Percentiles rank a stretch among this genome's conserved stretches.
These are phyloP conservation scores for Aphelocoma californica DNA, from an alignment of 2,797 vertebrate species.

Conservation along the genomic window DNA sequence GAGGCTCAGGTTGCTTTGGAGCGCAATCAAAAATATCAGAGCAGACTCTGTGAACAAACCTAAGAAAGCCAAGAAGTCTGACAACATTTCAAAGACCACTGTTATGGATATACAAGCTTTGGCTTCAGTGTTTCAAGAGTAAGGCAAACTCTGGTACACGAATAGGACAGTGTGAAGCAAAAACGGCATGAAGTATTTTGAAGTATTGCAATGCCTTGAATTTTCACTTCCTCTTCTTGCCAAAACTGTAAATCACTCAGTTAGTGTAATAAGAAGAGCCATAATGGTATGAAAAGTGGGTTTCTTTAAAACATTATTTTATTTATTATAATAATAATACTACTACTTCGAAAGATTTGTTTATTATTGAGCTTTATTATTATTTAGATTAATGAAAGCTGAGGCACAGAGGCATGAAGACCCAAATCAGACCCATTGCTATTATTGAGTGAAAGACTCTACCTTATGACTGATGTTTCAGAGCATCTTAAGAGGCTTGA, in stretches of 20 bases:
- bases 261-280: not conserved
- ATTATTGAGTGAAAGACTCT: not conserved
- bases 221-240: not conserved
- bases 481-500: not conserved
- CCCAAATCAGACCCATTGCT: not conserved
- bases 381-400: not conserved
- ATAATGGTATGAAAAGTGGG: not conserved
- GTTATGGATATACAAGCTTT: not conserved
- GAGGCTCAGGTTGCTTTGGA: not conserved
- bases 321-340: not conserved
- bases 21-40: not conserved
- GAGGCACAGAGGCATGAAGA: not conserved
- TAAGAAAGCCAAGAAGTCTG: not conserved
- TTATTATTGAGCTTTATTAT: not conserved
- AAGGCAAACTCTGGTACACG: not conserved
- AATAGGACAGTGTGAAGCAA: not conserved
- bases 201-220: not conserved
- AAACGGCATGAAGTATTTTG: accelerated
- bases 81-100: not conserved
- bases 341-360: not conserved
- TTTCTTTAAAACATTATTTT: not conserved
- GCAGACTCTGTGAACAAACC: not conserved
- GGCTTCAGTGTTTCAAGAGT: not conserved
- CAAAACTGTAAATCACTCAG: not conserved
- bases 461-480: not conserved